Evolutionary conservation across 2,113 vertebrate genomes (phyloP), one percentile per base, ranked within the genome.

Genomic region (Corythornis vintsioides): DNA sequence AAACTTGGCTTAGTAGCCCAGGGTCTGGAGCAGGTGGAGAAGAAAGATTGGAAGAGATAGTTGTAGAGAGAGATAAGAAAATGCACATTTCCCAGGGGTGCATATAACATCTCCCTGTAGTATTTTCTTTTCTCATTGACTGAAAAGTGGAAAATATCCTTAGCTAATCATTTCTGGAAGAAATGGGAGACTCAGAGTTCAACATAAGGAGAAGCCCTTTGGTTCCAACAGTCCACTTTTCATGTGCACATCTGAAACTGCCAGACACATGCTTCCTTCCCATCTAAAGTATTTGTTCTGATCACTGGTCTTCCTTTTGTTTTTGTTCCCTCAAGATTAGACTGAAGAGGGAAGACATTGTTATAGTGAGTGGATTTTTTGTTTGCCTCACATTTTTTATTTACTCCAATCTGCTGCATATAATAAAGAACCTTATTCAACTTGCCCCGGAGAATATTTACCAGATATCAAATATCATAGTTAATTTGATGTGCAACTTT

Each of bases 121-220:
- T 40, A 76, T 92, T 80, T 95, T 66, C 38, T 84, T 38, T 91
- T 92, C 78, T 63, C 43, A 87, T 94, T 95, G 78, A 95, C 60
- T 93, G 92, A 89, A 93, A 94, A 89, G 94, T 92, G 91, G 78
- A 95, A 96, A 96, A 96, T 89, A 91, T 48, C 91, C 96, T 94
- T 93, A 96, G 95, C 91, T 95, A 96, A 96, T 96, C 64, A 92
- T 83, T 96, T 89, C 72, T 96, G 91, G 78, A 95, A 96, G 91
- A 94, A 95, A 79, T 57, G 60, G 40, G 87, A 95, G 82, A 60
- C 60, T 91, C 75, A 29, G 71, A 93, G 75, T 86, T 95, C 91
- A 93, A 93, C 94, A 93, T 93, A 93, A 89, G 89, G 94, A 91
- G 89, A 91, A 93, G 57, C 11, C 61, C 60, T 94, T 92, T 92